Base-by-base conservation (phyloP, 2,113 vertebrate species). In the Burhinus oedicnemus region DNA sequence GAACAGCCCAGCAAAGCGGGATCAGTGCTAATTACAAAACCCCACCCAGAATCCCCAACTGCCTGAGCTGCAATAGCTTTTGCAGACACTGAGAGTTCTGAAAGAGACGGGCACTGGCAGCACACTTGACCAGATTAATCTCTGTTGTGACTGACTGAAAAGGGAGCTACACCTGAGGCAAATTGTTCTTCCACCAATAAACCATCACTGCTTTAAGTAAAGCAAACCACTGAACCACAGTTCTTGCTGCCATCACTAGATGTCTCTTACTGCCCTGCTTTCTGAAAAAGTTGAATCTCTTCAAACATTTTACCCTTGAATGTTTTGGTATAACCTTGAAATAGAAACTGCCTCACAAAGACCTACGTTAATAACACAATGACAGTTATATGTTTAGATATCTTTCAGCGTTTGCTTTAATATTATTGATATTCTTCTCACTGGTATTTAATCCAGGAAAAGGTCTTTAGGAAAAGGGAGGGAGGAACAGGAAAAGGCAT, bases 181-280 rank as follows among this genome's bases (percentile, higher is more conserved):
- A 87, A 82, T 0, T 82, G 11, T 32, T 84, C 61, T 89, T 87
- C 61, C 52, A 79, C 29, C 55, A 79, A 65, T 32, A 84, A 94
- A 65, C 16, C 40, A 40, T 19, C 29, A 22, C 44, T 47, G 77
- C 61, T 82, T 51, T n/a, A 79, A 89, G 81, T 52, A 82, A 79
- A 91, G 52, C 61, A 92, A 86, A 60, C 21, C 36, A 74, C 40
- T 13, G 47, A 96, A 78, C 18, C 87, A 96, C 91, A 96, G 45
- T 87, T 95, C 95, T 95, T 62, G 36, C 1, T 94, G 85, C 60
- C 26, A 93, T 89, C 94, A 93, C 96, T 97, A 96, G 87, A 57
- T 86, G 95, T 94, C 91, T 91, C 87, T 91, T 96, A 96, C 38
- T 93, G 87, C 71, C 55, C 94, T 93, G 58, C 55, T 89, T 94